A percentile compares a stretch with the other conserved stretches of the same genome.
Conservation (phyloP, 2,113 vertebrate genomes). For the Mesembrinibis cayennensis region DNA sequence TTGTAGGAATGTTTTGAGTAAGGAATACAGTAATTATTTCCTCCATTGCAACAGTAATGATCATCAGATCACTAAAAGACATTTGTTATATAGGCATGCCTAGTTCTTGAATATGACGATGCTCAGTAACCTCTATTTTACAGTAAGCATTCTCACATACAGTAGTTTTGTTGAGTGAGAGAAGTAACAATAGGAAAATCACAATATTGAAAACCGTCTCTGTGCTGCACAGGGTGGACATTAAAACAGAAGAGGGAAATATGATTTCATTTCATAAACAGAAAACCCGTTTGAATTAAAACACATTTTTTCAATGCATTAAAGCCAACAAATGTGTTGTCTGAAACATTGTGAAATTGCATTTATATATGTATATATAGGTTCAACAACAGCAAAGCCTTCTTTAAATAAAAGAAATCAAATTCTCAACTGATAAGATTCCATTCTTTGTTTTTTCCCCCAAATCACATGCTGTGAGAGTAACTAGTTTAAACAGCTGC, state of each 20-base stretch:
- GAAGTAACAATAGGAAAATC: neutral
- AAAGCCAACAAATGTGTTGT: neutral
- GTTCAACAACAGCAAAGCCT: neutral
- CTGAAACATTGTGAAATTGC: neutral
- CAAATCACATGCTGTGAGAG: neutral
- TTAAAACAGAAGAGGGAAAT: neutral
- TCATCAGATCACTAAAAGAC: neutral
- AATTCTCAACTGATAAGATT: neutral
- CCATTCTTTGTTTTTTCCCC: neutral
- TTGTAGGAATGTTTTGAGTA: slow-evolving; percentile 37
- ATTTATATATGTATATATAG: neutral
- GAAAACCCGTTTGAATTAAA: neutral
- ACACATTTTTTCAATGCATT: neutral
- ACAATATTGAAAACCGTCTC: neutral
- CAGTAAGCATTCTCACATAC: neutral
- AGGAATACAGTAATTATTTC: slow-evolving; percentile 55
- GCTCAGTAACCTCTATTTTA: neutral
- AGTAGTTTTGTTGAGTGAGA: neutral
- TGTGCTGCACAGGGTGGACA: neutral
- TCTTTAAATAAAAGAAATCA: neutral
- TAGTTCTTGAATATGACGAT: neutral
- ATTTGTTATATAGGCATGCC: neutral
- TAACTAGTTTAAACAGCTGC: neutral
- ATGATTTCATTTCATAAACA: neutral
- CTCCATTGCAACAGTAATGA: neutral